These are phyloP conservation scores for Bombycilla garrulus DNA, from an alignment of 2,113 vertebrate genomes.

Conservation along the genomic window DNA sequence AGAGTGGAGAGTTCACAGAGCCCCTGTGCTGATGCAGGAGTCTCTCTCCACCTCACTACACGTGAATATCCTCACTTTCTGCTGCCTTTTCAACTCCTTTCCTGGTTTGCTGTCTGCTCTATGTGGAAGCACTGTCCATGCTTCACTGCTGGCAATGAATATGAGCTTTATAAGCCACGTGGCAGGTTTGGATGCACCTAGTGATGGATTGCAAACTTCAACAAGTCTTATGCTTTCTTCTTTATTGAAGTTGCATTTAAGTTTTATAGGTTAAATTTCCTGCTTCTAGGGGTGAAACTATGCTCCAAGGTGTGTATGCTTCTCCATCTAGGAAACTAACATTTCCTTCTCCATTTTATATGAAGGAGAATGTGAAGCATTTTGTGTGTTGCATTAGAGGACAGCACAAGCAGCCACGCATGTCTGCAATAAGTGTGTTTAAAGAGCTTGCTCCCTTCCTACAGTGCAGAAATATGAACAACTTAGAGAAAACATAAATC, in stretches of 20 bases:
- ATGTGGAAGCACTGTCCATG: neutral
- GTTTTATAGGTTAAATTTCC: neutral
- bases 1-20: neutral
- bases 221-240: rapidly evolving
- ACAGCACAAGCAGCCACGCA: neutral
- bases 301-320: neutral
- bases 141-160: neutral
- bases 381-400: neutral
- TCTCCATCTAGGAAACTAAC: neutral
- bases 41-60: neutral
- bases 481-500: neutral
- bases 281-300: neutral
- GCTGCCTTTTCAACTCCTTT: neutral
- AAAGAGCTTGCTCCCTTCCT: neutral
- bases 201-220: neutral
- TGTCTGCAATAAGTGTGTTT: neutral
- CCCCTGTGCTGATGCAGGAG: neutral
- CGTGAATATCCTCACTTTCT: neutral
- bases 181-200: neutral
- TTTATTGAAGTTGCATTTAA: neutral
- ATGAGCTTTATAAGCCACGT: neutral
- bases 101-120: neutral
- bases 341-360: neutral
- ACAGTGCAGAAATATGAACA: neutral
- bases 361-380: neutral